phyloP scores from a whole-genome alignment of 2,888 invertebrate genomes.

The Heliconius charithonia region DNA sequence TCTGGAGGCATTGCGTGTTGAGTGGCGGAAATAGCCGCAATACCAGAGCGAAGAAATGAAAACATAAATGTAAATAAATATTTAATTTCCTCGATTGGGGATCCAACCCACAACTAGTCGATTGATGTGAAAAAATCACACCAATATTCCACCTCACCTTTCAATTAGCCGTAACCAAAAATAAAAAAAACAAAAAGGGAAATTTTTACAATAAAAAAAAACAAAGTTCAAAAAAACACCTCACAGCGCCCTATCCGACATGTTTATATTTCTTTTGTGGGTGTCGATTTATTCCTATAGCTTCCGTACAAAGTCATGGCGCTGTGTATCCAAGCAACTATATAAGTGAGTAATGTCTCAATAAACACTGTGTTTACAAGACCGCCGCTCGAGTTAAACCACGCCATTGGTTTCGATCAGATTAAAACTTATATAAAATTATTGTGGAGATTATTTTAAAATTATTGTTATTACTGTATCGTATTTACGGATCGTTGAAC shows the following conservation, averaged over 20 bases:
- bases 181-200: not conserved
- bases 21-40: no score
- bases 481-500: no score
- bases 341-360: conserved; percentile 56
- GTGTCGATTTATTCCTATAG: conserved; percentile 27
- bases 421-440: conserved; percentile 29
- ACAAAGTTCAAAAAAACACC: not conserved
- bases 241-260: not conserved
- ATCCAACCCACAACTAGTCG: no score
- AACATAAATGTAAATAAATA: no score
- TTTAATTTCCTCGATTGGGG: no score
- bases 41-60: no score
- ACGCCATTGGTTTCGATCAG: conserved; percentile 28
- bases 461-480: not conserved
- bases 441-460: conserved; percentile 22
- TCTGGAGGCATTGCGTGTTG: no score
- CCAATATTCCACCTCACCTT: no score
- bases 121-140: no score
- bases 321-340: conserved; percentile 52
- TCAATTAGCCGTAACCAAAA: no score
- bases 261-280: conserved; percentile 33
- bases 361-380: conserved; percentile 53
- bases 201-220: not conserved
- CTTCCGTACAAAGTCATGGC: conserved; percentile 36
- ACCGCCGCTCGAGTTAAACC: conserved; percentile 37